These are phyloP conservation scores for Macquaria australasica DNA, from an alignment of 2,113 vertebrate genomes.

Conservation along the genomic window DNA sequence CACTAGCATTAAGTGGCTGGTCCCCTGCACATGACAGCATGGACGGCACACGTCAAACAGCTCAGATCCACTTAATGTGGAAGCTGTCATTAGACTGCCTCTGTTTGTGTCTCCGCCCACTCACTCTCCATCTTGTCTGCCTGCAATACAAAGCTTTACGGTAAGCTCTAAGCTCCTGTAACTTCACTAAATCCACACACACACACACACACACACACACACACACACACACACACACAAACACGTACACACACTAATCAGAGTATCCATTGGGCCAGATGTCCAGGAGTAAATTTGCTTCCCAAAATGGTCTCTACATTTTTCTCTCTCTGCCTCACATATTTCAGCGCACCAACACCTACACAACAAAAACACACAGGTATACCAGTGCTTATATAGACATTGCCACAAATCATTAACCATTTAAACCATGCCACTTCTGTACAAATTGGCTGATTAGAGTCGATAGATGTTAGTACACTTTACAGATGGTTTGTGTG, in stretches of 20 bases:
- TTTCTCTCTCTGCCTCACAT: neutral
- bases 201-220: slow-evolving; percentile 16
- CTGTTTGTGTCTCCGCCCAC: slow-evolving; percentile 48
- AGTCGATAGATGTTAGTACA: neutral
- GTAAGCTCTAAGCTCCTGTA: slow-evolving; percentile 74
- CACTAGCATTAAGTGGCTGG: neutral
- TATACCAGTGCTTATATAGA: neutral
- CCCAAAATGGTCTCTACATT: slow-evolving; percentile 32
- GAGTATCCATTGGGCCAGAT: slow-evolving; percentile 45
- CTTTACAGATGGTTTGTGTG: neutral
- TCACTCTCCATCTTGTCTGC: slow-evolving; percentile 71
- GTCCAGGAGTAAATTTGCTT: slow-evolving; percentile 49
- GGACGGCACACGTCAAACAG: slow-evolving; percentile 26
- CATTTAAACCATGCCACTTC: neutral
- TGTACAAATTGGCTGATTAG: neutral
- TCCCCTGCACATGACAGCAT: slow-evolving; percentile 10
- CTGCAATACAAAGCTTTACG: slow-evolving; percentile 83
- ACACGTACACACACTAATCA: slow-evolving; percentile 24
- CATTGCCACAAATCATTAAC: neutral
- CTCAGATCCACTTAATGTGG: slow-evolving; percentile 53
- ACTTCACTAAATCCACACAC: slow-evolving; percentile 74
- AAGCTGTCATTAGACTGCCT: slow-evolving; percentile 52
- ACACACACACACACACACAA: slow-evolving; percentile 33
- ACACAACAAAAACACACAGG: neutral
- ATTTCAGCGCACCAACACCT: neutral